Base-by-base conservation (phyloP, 2,797 vertebrate genomes). In the Tolypeutes matacus region DNA sequence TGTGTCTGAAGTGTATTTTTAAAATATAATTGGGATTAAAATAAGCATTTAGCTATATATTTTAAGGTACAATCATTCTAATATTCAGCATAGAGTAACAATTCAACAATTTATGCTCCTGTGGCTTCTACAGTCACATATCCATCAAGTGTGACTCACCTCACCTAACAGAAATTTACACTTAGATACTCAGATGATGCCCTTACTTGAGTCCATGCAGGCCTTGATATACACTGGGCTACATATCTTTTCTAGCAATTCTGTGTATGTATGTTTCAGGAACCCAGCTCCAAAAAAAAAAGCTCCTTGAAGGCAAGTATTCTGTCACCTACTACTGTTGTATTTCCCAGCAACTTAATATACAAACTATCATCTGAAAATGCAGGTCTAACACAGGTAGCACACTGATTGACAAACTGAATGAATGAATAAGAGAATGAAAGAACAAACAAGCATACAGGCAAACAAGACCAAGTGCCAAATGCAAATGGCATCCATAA, bases 231-330 rank as follows among this genome's bases (percentile, higher is more conserved):
- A 87, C 13, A 29, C 29, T 18, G 31, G 39, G 49, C 13, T 73
- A 56, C 72, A 39, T 46, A 88, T 93, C 31, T 96, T 91, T 84
- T 82, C 65, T 77, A 80, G 46, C 60, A 23, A 72, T 83, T 93
- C 80, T 95, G 42, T 89, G 78, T 23, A 81, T 76, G 20, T 87
- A 62, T 81, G 80, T 87, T 96, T 96, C 34, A 91, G 51, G 81
- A 95, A 75, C 8, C 25, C 18, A 75, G 42, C 34, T 91, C 84
- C 81, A 84, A 65, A 95, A 64, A 53, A 15, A 39, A 46, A 89
- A 87, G 20, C 21, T 94, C 92, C 81, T 65, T 85, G 42, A 93
- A 92, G 69, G 84, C 69, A 90, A 93, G 67, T 64, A 89, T 34
- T 25, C 67, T 64, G 27, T 84, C 25, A 31, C 60, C 49, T 49